Evolutionary conservation across 2,113 vertebrate species (phyloP), one percentile per base, ranked within the genome.

Genomic region (Dromiciops gliroides): DNA sequence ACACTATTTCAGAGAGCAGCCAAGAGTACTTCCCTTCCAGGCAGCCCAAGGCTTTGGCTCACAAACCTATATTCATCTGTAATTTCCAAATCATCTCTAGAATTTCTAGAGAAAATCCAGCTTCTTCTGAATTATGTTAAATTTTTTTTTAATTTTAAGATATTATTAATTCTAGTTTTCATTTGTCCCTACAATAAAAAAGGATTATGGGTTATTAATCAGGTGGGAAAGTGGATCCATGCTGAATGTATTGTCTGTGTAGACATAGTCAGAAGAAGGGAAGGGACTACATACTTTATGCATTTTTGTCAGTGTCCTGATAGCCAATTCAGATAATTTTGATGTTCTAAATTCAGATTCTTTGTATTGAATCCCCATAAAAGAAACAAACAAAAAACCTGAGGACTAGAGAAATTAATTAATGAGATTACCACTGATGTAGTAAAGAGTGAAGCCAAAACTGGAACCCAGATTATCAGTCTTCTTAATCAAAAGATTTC

Each of bases 51-150:
- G 28, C 67, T 91, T 90, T 90, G 24, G 44, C 60, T 93, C 92
- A 28, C 37, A 37, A 88, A 93, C 92, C 92, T 48, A 95, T 26
- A 88, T 90, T 96, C n/a, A 90, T 93, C 14, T 48, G 92, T 90
- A 50, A 89, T 44, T 2, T 90, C n/a, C 90, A 67, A 16, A 91
- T 91, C 1, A 90, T 26, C 53, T 50, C 53, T 93, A 93, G 31
- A 83, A 8, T 90, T 90, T 50, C n/a, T 11, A 23, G 23, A 51
- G 67, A 90, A 94, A 96, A 90, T 53, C 0, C 37, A 50, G 11
- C 37, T 91, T 31, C 6, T 92, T 91, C 95, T 88, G 23, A 83
- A 23, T 51, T 88, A 92, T 16, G 75, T 44, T 44, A 28, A 93
- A 92, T n/a, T n/a, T n/a, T n/a, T n/a, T n/a, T n/a, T n/a, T n/a